Evolutionary conservation across 2,113 vertebrate genomes (phyloP), one percentile per base, ranked within the genome.

Genomic region (Bubo scandiacus): DNA sequence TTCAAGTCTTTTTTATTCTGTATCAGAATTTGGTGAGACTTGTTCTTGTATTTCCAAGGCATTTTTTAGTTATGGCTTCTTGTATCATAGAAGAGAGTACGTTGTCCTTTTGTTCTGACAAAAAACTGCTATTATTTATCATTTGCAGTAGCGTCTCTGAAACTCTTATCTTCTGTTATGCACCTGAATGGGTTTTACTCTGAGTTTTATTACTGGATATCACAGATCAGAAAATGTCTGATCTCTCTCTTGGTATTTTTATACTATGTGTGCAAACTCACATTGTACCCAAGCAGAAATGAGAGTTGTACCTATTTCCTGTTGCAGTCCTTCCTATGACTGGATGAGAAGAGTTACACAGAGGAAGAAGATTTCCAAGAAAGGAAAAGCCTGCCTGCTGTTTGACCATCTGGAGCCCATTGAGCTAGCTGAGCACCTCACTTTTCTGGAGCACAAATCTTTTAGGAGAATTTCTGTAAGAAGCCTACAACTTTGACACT

Each of bases 261-360:
- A 55, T 40, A 23, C 6, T 3, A 16, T 15, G 3, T 12, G 7
- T 81, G 52, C 36, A 72, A 40, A 4, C 32, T 71, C 25, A 12
- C 52, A 5, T 4, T 4, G 4, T 26, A 47, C n/a, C 66, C 70
- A 67, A 54, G 66, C 14, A 90, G 43, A 70, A 91, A 15, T 78
- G 34, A 83, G 95, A 91, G 94, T 74, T 81, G 40, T 62, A 42
- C 49, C 61, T 81, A 1, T 72, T 78, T 84, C 97, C 95, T 94
- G 78, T 97, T 97, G 38, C 86, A 99, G 99, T 91, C 99, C 99
- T 21, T 99, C 99, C 19, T 99, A 99, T 30, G 99, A 99, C 97
- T 99, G 99, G 99, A 99, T 99, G 99, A 98, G 99, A 95, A 99
- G 99, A 98, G 97, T 99, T 96, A 99, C 99, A 30, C 99, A 99